Evolutionary conservation across 64 coral and sea anemone genomes (phyloP).

Genomic region (Pocillopora verrucosa): DNA sequence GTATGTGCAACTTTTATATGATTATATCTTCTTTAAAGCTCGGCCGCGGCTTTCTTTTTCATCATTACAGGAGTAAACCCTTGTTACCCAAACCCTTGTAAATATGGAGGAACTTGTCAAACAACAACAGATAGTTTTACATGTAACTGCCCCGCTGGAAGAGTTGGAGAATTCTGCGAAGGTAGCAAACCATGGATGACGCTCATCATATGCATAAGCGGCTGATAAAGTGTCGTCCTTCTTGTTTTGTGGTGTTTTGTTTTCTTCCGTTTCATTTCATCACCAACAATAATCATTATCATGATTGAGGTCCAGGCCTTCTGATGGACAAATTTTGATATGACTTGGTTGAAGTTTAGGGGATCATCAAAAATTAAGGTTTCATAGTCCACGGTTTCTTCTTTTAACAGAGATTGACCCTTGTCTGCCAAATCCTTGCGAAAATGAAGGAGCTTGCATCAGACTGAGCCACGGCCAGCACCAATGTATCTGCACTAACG

Average conservation of each 20-base stretch:
- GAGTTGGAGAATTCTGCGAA: conserved; percentile 62
- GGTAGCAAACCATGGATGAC: conserved; percentile 37
- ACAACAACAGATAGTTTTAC: conserved; percentile 44
- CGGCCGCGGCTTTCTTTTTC: background rate
- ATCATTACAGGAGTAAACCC: conserved; percentile 41
- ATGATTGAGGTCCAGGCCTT: background rate
- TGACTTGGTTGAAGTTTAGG: background rate
- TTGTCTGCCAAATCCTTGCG: conserved; percentile 77
- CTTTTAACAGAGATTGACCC: conserved; percentile 58
- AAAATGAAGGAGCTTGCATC: conserved; percentile 66
- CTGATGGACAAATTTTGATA: too few species aligned
- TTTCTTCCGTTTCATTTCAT: too few species aligned
- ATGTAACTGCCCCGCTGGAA: conserved; percentile 59
- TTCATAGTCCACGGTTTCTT: background rate
- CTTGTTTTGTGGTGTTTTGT: too few species aligned
- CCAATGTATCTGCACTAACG: conserved; percentile 55
- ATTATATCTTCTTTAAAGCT: too few species aligned
- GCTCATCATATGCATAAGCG: too few species aligned
- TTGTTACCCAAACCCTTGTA: conserved; percentile 72
- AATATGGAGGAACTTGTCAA: conserved; percentile 64
- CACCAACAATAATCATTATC: too few species aligned
- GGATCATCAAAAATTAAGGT: background rate
- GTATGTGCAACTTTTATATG: too few species aligned
- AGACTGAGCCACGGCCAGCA: conserved; percentile 28
- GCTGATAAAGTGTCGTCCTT: too few species aligned